A percentile compares a stretch with the other conserved stretches of the same genome.
These are phyloP conservation scores for Melanotaenia boesemani DNA, from an alignment of 2,797 vertebrate genomes.

Conservation along the genomic window DNA sequence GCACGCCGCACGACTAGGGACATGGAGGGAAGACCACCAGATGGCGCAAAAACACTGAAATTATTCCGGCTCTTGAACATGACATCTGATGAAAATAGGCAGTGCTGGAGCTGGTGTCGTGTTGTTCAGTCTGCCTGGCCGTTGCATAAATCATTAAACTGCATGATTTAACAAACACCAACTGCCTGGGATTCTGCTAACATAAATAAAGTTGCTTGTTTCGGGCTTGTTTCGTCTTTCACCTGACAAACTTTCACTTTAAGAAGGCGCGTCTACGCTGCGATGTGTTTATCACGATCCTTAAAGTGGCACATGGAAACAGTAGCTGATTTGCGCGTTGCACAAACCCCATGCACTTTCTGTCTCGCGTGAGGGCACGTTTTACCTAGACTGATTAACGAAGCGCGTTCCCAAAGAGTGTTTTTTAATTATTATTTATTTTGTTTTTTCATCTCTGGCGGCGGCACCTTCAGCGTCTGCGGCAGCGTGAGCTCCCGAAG, in stretches of 20 bases:
- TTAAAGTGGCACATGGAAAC: slow-evolving; percentile 83
- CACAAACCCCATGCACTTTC: slow-evolving; percentile 9
- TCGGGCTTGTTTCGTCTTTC: slow-evolving; percentile 2
- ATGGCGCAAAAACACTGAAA: slow-evolving; percentile 39
- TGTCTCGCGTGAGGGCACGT: slow-evolving; percentile 6
- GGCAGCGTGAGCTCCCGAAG: slow-evolving; percentile 58
- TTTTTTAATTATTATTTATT: slow-evolving; percentile 2
- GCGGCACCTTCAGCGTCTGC: slow-evolving; percentile 49
- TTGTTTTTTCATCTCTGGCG: not conserved
- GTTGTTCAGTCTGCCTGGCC: slow-evolving; percentile 5
- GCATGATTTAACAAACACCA: not conserved
- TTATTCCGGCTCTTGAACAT: slow-evolving; percentile 20
- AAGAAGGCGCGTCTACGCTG: slow-evolving; percentile 84
- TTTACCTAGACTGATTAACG: slow-evolving; percentile 14
- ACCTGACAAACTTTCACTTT: slow-evolving; percentile 83
- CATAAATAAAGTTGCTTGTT: not conserved
- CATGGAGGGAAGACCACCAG: slow-evolving; percentile 36
- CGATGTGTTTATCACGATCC: slow-evolving; percentile 75
- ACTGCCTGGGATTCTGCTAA: slow-evolving; percentile 1
- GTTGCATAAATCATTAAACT: not conserved
- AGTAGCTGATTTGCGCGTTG: slow-evolving; percentile 32
- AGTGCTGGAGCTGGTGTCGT: slow-evolving; percentile 3
- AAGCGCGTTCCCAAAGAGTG: slow-evolving; percentile 1
- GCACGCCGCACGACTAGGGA: not conserved
- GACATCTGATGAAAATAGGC: slow-evolving; percentile 48